These are phyloP conservation scores for Chorisops tibialis DNA, from an alignment of 2,888 invertebrate genomes.

Conservation along the genomic window DNA sequence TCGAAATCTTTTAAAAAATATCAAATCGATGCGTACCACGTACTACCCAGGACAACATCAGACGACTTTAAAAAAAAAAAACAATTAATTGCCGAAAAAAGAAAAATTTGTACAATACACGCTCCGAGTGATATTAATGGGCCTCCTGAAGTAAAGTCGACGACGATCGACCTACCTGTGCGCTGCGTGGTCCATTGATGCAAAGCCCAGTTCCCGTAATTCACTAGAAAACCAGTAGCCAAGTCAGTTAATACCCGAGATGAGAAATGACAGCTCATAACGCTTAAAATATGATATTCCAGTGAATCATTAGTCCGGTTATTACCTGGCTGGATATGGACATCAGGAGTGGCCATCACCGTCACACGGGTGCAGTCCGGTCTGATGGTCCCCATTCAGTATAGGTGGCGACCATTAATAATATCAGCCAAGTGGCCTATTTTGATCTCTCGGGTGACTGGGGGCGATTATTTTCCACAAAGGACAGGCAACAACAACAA, in stretches of 20 bases:
- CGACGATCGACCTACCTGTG: slow-evolving; percentile 29
- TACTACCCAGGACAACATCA: no score
- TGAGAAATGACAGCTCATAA: slow-evolving; percentile 43
- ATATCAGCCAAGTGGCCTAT: slow-evolving; percentile 17
- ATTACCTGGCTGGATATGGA: background rate
- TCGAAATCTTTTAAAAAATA: no score
- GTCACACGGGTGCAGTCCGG: slow-evolving; percentile 7
- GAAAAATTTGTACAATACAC: slow-evolving; percentile 20
- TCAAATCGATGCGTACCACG: no score
- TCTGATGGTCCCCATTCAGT: slow-evolving; percentile 17
- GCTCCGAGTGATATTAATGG: slow-evolving; percentile 31
- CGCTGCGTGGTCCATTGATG: slow-evolving; percentile 23
- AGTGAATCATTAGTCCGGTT: slow-evolving; percentile 29
- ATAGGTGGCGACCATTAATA: slow-evolving; percentile 21
- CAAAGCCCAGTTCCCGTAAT: slow-evolving; percentile 29
- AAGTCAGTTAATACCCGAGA: slow-evolving; percentile 37
- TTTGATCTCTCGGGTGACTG: slow-evolving; percentile 17
- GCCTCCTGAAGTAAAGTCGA: background rate
- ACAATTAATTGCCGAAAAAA: slow-evolving; percentile 20
- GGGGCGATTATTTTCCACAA: slow-evolving; percentile 11
- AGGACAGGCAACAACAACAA: background rate
- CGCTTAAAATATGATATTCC: slow-evolving; percentile 24
- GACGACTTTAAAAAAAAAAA: slow-evolving; percentile 4
- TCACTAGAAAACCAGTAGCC: slow-evolving; percentile 42
- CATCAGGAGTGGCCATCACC: slow-evolving; percentile 20